Evolutionary conservation across 2,113 vertebrate species (phyloP), one percentile per base, ranked within the genome.

Genomic region (Channa argus): DNA sequence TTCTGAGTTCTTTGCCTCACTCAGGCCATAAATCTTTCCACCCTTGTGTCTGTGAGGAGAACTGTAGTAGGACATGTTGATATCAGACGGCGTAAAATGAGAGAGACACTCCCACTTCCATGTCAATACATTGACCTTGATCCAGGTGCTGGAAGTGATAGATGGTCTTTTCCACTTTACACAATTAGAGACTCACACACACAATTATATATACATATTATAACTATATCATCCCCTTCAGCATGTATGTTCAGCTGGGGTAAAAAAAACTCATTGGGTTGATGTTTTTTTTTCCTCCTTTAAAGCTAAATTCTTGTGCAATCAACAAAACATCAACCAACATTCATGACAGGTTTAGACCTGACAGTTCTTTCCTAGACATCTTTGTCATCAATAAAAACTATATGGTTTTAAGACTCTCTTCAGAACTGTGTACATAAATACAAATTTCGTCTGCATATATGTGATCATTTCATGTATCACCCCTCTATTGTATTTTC

Each of bases 101-200:
- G 13, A 68, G 13, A 62, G 13, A 61, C 10, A n/a, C 6, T 41
- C 34, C n/a, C n/a, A n/a, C n/a, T 36, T n/a, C 12, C 1, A 15
- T 53, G 53, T 60, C 47, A 41, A 10, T 53, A 38, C 9, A 36
- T 24, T 41, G 53, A 60, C 60, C 65, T 75, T 68, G 50, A 68
- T 47, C 54, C 5, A 24, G 34, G 15, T 9, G 60, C 60, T 41
- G 36, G 37, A 44, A 43, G 34, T 68, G 49, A 76, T 54, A 33
- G 15, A 76, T 52, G 46, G 24, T 51, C 56, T 10, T 11, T 11
- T 37, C 36, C 45, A 65, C 45, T 5, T 34, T 12, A 14, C 33
- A 45, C 46, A 60, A 62, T 66, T 11, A 9, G 5, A 24, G 1
- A 52, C 53, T 2, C 13, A 45, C 14, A 46, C 58, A 14, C 14